Evolutionary conservation across 2,797 vertebrate species (phyloP).

Genomic region (Squalus acanthias): DNA sequence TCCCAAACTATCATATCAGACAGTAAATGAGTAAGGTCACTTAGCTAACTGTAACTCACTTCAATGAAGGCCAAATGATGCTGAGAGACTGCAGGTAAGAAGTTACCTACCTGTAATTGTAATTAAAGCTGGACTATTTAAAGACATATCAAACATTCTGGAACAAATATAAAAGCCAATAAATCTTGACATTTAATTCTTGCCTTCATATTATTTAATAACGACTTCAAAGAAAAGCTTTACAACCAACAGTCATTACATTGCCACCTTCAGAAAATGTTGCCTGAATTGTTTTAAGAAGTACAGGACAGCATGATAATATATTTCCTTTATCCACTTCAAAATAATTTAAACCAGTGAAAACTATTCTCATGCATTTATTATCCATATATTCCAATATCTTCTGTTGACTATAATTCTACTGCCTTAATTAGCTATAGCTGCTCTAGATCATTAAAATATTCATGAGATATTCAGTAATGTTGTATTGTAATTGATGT

Average conservation of each 20-base stretch:
- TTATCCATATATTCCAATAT: background rate
- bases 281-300: background rate
- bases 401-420: background rate
- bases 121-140: background rate
- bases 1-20: background rate
- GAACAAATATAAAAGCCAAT: background rate
- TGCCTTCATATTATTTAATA: background rate
- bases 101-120: background rate
- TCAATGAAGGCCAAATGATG: background rate
- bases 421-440: background rate
- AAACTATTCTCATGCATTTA: background rate
- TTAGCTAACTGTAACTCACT: background rate
- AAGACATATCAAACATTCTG: background rate
- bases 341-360: background rate
- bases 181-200: background rate
- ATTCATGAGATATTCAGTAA: background rate
- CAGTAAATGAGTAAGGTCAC: background rate
- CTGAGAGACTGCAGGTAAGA: background rate
- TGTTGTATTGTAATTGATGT: background rate
- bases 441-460: background rate
- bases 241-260: background rate
- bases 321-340: background rate
- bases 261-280: background rate
- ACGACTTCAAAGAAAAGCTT: background rate
- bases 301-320: background rate